Conservation (phyloP, 2,888 invertebrate species). For the Xestia xanthographa region DNA sequence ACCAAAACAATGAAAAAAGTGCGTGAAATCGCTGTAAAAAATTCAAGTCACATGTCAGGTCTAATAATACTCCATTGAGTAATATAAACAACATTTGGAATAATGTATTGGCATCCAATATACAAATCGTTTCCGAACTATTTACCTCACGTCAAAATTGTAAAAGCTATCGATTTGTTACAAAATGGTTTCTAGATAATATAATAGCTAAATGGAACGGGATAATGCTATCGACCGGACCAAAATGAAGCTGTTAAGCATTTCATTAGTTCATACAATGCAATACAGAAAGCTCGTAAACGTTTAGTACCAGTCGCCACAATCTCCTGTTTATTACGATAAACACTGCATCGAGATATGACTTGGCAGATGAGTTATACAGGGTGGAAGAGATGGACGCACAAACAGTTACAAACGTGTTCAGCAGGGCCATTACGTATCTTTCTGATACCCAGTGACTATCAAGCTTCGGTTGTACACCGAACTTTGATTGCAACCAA, state of each 20-base stretch:
- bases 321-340: slow-evolving; percentile 33
- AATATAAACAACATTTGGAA: slow-evolving; percentile 38
- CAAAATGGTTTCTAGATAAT: slow-evolving; percentile 49
- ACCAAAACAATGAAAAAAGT: slow-evolving; percentile 16
- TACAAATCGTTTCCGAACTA: slow-evolving; percentile 41
- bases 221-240: slow-evolving; percentile 8
- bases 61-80: slow-evolving; percentile 45
- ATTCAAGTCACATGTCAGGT: slow-evolving; percentile 25
- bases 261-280: slow-evolving; percentile 20
- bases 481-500: no score
- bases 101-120: slow-evolving; percentile 57
- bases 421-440: no score
- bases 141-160: slow-evolving; percentile 49
- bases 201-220: slow-evolving; percentile 36
- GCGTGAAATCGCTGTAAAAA: slow-evolving; percentile 18
- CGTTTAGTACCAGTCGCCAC: slow-evolving; percentile 17
- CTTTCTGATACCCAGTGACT: no score
- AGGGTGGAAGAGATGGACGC: neutral
- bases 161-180: slow-evolving; percentile 60
- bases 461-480: no score
- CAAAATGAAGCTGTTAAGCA: slow-evolving; percentile 13
- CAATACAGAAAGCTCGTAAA: slow-evolving; percentile 32
- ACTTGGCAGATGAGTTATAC: slow-evolving; percentile 30
- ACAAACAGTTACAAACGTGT: neutral
- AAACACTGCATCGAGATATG: slow-evolving; percentile 32